Evolutionary conservation across 1,140 invertebrate species (phyloP).

Genomic region (Hycleus phaleratus): DNA sequence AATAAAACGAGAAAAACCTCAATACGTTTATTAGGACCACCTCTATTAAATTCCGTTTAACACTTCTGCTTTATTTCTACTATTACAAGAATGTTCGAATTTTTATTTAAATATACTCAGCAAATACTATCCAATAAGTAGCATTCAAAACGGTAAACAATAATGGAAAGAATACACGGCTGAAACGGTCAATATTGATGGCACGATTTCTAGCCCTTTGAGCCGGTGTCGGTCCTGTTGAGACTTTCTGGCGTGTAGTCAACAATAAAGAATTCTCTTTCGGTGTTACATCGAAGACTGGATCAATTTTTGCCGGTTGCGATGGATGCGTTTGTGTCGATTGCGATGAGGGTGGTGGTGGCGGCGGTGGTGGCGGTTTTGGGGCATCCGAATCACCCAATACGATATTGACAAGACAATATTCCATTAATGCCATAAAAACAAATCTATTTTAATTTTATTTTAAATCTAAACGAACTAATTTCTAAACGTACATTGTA

Average conservation of each 20-base stretch:
- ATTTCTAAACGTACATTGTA: conserved; percentile 56
- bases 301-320: conserved; percentile 43
- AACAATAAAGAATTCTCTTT: conserved; percentile 31
- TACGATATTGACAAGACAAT: conserved; percentile 85
- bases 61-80: neutral
- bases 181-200: conserved; percentile 78
- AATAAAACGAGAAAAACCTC: neutral
- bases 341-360: conserved; percentile 19
- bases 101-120: conserved; percentile 63
- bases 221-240: conserved; percentile 42
- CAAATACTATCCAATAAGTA: conserved; percentile 85
- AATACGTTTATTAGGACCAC: neutral
- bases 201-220: conserved; percentile 65
- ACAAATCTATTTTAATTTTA: conserved; percentile 55
- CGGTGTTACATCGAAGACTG: conserved; percentile 47
- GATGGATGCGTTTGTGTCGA: conserved; percentile 51
- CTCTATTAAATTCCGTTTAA: neutral
- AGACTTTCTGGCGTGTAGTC: conserved; percentile 7
- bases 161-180: conserved; percentile 78
- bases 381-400: conserved; percentile 62
- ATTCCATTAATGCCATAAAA: conserved; percentile 91
- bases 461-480: neutral
- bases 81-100: neutral
- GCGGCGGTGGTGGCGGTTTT: conserved; percentile 43
- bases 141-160: conserved; percentile 77